phyloP scores from a whole-genome alignment of 2,888 invertebrate species.

The Ennomos quercinarius region DNA sequence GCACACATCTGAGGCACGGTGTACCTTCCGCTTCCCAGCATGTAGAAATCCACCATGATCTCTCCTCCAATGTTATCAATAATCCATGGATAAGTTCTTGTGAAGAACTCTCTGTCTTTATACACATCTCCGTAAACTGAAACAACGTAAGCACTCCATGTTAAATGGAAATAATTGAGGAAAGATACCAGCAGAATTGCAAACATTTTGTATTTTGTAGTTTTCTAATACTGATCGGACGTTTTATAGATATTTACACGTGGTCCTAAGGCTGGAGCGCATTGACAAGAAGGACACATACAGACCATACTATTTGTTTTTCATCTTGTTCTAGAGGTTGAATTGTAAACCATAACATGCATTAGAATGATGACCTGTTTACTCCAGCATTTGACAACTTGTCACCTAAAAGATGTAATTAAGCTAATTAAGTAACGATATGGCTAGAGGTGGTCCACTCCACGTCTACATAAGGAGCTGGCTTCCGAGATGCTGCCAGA shows the following conservation, averaged over 20 bases:
- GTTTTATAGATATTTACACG: slow-evolving; percentile 6
- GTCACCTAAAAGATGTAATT: too few relatives aligned
- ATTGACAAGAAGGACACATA: neutral
- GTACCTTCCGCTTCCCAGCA: slow-evolving; percentile 60
- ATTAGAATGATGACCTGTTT: too few relatives aligned
- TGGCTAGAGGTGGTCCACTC: too few relatives aligned
- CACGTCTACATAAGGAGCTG: too few relatives aligned
- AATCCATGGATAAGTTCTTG: slow-evolving; percentile 58
- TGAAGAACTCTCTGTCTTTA: slow-evolving; percentile 52
- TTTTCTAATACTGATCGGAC: neutral
- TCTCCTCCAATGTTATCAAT: slow-evolving; percentile 64
- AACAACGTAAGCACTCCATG: slow-evolving; percentile 8
- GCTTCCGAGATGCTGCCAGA: too few relatives aligned
- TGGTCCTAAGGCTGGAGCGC: neutral
- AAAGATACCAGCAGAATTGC: slow-evolving; percentile 43
- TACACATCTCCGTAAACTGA: slow-evolving; percentile 47
- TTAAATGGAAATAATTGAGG: slow-evolving; percentile 43
- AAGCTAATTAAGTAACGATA: too few relatives aligned
- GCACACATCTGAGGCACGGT: slow-evolving; percentile 64
- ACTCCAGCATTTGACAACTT: too few relatives aligned
- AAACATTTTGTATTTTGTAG: slow-evolving; percentile 20
- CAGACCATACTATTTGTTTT: too few relatives aligned
- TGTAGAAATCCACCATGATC: slow-evolving; percentile 51
- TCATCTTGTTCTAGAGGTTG: too few relatives aligned
- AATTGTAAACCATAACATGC: too few relatives aligned